Evolutionary conservation across 2,113 vertebrate genomes (phyloP).

Genomic region (Mellivora capensis): DNA sequence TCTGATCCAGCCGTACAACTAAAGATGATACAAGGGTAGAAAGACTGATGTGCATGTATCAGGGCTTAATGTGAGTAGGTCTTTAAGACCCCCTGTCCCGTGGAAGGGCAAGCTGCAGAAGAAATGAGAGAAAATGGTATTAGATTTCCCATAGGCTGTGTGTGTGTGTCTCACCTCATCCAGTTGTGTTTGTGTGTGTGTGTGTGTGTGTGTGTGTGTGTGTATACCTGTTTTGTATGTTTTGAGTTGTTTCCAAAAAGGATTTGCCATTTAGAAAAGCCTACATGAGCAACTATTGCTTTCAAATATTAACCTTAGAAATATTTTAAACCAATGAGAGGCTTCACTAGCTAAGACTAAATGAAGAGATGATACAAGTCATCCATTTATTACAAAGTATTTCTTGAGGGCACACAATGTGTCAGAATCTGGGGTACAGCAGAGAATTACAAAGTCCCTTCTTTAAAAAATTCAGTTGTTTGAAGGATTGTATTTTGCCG

Average conservation of each 20-base stretch:
- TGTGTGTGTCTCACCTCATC: too few relatives aligned
- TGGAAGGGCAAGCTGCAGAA: neutral
- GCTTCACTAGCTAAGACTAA: neutral
- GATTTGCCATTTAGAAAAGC: neutral
- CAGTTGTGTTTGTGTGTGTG: too few relatives aligned
- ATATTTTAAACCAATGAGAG: neutral
- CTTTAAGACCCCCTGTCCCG: neutral
- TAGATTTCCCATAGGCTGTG: neutral
- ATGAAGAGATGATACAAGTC: neutral
- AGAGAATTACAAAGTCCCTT: neutral
- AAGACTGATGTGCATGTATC: neutral
- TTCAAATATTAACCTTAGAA: constrained; percentile 13
- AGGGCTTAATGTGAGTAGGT: neutral
- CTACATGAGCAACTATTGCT: neutral
- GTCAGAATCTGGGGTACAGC: neutral
- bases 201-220: too few relatives aligned
- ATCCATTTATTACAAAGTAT: neutral
- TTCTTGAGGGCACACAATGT: neutral
- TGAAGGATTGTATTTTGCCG: neutral
- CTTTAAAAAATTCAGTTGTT: neutral
- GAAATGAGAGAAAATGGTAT: neutral
- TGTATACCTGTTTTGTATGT: neutral
- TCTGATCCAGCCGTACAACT: neutral
- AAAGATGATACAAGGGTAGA: neutral
- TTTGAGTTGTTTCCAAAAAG: neutral